These are phyloP conservation scores for Mirza zaza DNA, from an alignment of 2,113 vertebrate genomes.

Conservation along the genomic window DNA sequence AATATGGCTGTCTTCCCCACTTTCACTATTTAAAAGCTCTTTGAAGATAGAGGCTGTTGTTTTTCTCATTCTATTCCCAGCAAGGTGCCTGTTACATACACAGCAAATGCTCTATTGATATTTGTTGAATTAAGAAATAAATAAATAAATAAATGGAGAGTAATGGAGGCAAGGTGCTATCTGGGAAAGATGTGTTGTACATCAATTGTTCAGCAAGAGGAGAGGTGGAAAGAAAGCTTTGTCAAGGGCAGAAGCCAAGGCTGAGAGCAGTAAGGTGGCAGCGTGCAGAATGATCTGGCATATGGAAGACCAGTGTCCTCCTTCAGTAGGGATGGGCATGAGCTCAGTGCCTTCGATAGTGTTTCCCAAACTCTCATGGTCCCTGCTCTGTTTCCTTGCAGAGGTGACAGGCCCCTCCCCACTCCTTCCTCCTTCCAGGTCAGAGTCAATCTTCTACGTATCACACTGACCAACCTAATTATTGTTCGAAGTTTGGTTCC, in stretches of 20 bases:
- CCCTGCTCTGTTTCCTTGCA: neutral
- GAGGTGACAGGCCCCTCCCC: neutral
- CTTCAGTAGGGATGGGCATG: neutral
- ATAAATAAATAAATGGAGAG: neutral
- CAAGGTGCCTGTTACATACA: neutral
- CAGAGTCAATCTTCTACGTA: neutral
- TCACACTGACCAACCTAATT: neutral
- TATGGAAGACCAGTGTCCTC: rapidly evolving
- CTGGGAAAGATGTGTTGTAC: neutral
- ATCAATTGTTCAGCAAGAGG: neutral
- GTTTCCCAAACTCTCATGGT: neutral
- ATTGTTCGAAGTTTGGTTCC: neutral
- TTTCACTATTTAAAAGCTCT: neutral
- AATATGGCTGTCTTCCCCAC: neutral
- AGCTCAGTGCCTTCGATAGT: neutral
- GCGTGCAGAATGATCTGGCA: neutral
- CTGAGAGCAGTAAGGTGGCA: neutral
- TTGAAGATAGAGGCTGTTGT: neutral
- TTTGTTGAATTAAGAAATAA: neutral
- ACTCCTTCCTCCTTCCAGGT: neutral
- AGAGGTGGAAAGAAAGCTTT: neutral
- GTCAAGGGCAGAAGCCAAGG: neutral
- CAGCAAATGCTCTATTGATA: neutral
- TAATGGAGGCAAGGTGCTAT: neutral
- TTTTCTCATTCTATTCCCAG: neutral